Evolutionary conservation across 2,888 invertebrate genomes (phyloP), one percentile per base, ranked within the genome.

Genomic region (Anodontia alba): DNA sequence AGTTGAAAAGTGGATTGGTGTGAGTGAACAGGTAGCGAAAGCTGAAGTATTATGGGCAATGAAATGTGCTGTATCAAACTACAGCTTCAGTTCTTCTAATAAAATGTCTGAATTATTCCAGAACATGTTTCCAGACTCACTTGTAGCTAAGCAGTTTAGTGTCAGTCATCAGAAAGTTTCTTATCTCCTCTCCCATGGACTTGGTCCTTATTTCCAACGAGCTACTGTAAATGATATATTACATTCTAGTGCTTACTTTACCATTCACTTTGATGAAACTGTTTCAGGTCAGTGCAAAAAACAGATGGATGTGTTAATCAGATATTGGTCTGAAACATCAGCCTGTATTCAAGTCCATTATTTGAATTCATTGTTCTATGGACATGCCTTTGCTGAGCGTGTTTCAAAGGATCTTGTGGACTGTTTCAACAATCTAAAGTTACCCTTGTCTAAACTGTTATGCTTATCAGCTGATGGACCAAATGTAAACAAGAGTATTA

Each of bases 401-500:
- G 66, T 73, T 73, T 38, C 51, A 57, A 62, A 73, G 43, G 62
- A 29, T 62, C 51, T 62, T 38, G 29, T 73, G 20, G 73, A 73
- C n/a, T 54, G 36, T 29, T 29, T 73, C 42, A 57, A 73, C 42
- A 42, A 73, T 29, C 62, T 62, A 43, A 38, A n/a, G 42, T 62
- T 62, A 29, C 66, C 62, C 15, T 62, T 75, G 54, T 23, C 23
- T 54, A 26, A 26, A 26, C n/a, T 54, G 26, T 23, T 54, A 54
- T 54, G 26, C 10, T n/a, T 57, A 68, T 26, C 36, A 36, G 31
- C 68, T 23, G 68, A 75, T 75, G 68, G 68, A 33, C 67, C 68
- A 51, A 75, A 75, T 75, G 75, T n/a, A n/a, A 75, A 68, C 23
- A 75, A 75, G 68, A 68, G 68, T 51, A 68, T 67, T 33, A 68